Evolutionary conservation across 2,888 invertebrate genomes (phyloP), one percentile per base, ranked within the genome.

Genomic region (Apotomis turbidana): DNA sequence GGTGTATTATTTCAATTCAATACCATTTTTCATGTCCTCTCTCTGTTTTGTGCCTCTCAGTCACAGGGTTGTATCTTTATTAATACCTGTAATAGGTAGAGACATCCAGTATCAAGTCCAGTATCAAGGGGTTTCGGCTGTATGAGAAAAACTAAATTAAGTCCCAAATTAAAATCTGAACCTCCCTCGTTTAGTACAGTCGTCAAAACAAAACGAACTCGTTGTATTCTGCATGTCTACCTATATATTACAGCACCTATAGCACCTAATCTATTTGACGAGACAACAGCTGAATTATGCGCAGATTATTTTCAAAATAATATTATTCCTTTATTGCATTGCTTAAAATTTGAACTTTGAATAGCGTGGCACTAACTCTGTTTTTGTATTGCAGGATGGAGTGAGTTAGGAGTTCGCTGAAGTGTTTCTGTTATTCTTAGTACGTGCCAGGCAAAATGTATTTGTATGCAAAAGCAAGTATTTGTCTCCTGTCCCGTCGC

Each of bases 391-490:
- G n/a, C n/a, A 46, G 9, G 27, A 66, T 66, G 46, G n/a, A 2
- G n/a, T 55, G 57, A 66, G 55, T 46, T 66, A 57, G 44, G 46
- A 57, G 66, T 9, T 44, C 44, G 63, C n/a, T 27, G 5, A 10
- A 8, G 9, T 10, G 4, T 57, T 66, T 57, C 9, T 68, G 68
- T 68, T 71, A 61, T 68, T 68, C 68, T 44, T 13, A 49, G 52
- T 63, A 72, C 72, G 68, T 72, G 72, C 72, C 58, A 27, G 51
- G 46, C 51, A 57, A 55, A 44, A 52, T 62, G 72, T 72, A 68
- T 68, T 68, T 72, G 62, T 72, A 72, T 72, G 72, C 72, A 72
- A 72, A 72, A 63, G 68, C 63, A 54, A 59, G 63, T 68, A 68
- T 72, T 72, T 68, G 68, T 72, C 72, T 68, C 71, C 71, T 72